These are phyloP conservation scores for Chamaetylas fuelleborni DNA, from an alignment of 2,113 vertebrate species.

Conservation along the genomic window DNA sequence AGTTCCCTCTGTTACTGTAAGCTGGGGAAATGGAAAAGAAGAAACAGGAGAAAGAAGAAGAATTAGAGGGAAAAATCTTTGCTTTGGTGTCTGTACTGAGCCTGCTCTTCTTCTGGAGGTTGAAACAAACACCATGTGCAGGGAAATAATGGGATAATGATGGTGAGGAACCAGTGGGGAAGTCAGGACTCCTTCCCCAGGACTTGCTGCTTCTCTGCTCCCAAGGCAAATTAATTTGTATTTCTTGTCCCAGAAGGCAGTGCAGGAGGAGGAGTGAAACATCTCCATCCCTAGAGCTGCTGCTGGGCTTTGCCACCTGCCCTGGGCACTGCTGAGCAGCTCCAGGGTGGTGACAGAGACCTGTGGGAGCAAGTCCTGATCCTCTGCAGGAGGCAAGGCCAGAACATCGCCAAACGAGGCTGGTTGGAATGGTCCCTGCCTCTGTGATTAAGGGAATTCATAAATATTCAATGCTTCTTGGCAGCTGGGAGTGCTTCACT, in stretches of 20 bases:
- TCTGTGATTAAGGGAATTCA: constrained; percentile 54
- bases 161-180: not conserved
- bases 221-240: not conserved
- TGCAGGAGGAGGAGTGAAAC: not conserved
- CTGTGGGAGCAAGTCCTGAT: not conserved
- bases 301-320: not conserved
- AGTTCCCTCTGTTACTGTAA: not conserved
- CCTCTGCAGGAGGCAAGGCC: constrained; percentile 9
- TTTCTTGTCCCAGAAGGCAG: not conserved
- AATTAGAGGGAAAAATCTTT: not conserved
- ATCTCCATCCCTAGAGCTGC: not conserved
- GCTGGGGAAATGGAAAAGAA: not conserved
- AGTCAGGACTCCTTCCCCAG: not conserved
- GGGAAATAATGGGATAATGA: not conserved
- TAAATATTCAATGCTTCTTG: constrained; percentile 64
- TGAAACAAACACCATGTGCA: not conserved
- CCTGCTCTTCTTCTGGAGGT: not conserved
- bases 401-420: not conserved
- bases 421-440: constrained; percentile 36
- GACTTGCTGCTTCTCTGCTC: not conserved
- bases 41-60: not conserved
- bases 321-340: not conserved
- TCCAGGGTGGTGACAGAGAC: not conserved
- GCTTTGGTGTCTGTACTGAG: not conserved
- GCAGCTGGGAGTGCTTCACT: constrained; percentile 62